Base-by-base conservation (phyloP, 2,113 vertebrate species). In the Xiphias gladius region DNA sequence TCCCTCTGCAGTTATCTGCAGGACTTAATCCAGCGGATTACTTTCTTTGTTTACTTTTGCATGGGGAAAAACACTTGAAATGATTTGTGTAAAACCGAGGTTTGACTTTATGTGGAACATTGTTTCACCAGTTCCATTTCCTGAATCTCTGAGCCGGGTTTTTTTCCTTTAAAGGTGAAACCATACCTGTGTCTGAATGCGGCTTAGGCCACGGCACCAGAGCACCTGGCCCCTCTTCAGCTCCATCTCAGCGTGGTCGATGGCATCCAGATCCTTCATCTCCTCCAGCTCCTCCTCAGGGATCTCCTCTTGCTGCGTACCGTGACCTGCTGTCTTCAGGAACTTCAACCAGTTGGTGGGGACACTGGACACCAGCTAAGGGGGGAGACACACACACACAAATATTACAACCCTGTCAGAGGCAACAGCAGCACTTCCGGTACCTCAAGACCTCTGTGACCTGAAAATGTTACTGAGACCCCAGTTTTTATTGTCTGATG, bases 131-230 rank as follows among this genome's bases (percentile, higher is more conserved):
- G 43, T 3, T 43, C 41, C 46, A 48, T 22, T 50, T 50, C 50
- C 8, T 50, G 5, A 63, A 3, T n/a, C 8, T 22, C 20, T 63
- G 28, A 9, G 2, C 37, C 22, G n/a, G 14, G 62, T 35, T 35
- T 35, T 35, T 67, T 52, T 8, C 54, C 19, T 26, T n/a, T 16
- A 35, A 43, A 9, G 17, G 4, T 48, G 12, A 43, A 20, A 19
- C 20, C 20, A 48, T 96, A 99, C 98, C 97, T 99, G 98, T 24
- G 98, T 99, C 81, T 99, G 97, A 91, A 99, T 98, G 94, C 98
- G 96, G 95, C 97, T 97, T 85, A 99, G 96, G 87, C 98, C 97
- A 65, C 98, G 97, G 94, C 98, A 99, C 98, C 98, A 99, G 77
- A 99, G 96, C 91, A 99, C 97, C 82, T 98, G 97, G 88, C 98